A percentile compares a stretch with the other conserved stretches of the same genome.
These are phyloP conservation scores for Epistrophella euchroma DNA, from an alignment of 2,888 invertebrate species.

Conservation along the genomic window DNA sequence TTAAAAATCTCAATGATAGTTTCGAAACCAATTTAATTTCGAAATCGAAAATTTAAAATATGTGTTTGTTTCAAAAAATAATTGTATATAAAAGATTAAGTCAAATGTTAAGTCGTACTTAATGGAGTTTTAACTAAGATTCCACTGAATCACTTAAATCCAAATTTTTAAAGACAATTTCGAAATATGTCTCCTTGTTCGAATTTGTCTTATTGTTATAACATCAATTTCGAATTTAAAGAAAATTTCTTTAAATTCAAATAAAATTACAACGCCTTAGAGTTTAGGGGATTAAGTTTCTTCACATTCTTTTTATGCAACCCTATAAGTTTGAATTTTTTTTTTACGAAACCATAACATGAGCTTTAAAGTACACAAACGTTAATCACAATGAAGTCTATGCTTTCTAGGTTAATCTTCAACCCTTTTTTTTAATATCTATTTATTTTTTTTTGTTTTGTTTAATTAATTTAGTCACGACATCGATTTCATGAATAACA, in stretches of 20 bases:
- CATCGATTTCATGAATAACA: slow-evolving; percentile 42
- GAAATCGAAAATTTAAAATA: neutral
- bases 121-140: too few relatives aligned
- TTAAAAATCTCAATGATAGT: neutral
- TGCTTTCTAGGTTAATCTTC: slow-evolving; percentile 63
- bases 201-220: too few relatives aligned
- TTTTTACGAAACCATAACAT: neutral
- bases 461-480: slow-evolving; percentile 60
- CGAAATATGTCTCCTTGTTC: too few relatives aligned
- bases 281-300: neutral
- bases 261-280: too few relatives aligned
- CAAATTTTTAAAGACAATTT: too few relatives aligned
- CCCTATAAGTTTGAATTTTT: neutral
- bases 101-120: too few relatives aligned
- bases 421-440: neutral
- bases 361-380: neutral
- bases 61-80: neutral
- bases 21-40: neutral
- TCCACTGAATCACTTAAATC: too few relatives aligned
- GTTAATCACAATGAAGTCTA: neutral
- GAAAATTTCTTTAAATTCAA: too few relatives aligned
- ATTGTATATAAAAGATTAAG: neutral
- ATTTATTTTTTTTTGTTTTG: neutral
- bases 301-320: neutral
- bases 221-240: too few relatives aligned